Base-by-base conservation (phyloP, 2,113 vertebrate genomes). In the Nerophis lumbriciformis region DNA sequence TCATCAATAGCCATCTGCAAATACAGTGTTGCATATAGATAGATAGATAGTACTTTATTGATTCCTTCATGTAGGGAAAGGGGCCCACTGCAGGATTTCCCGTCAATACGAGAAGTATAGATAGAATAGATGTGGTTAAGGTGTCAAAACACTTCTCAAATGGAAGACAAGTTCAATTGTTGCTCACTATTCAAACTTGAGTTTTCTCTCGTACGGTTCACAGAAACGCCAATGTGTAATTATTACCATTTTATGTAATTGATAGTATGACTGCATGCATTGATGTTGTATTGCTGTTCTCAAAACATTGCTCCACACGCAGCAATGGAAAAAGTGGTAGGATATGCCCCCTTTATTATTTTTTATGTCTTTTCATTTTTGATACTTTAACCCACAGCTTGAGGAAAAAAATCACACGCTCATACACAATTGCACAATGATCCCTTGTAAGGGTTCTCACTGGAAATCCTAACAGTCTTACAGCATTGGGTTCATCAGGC, bases 401-500 rank as follows among this genome's bases (percentile, higher is more conserved):
- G 53, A 78, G 69, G 66, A 48, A 64, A 72, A 74, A 58, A 63
- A 21, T 39, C 50, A 68, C 51, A 45, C 36, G 56, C 59, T 50
- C 12, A 44, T 10, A 19, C 8, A 64, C 53, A 72, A 37, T 68
- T 89, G 85, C 90, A 98, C 93, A 97, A 94, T 94, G 94, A 93
- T 88, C 88, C 92, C 94, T 97, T 96, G 92, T 96, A 89, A 92
- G 87, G 90, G 90, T 92, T 92, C 90, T 73, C 90, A 88, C 72
- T 82, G 86, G 91, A 89, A 72, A 88, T 90, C 89, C 88, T 90
- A 93, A 92, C 91, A 91, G 92, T 85, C 92, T 91, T 93, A 90
- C 92, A 94, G 93, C 92, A 90, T 94, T 95, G 93, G 90, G 93
- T 94, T 96, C 93, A 92, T 94, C 92, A 93, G 71, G 89, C 90